These are phyloP conservation scores for Ostrea edulis DNA, from an alignment of 1,140 invertebrate species.

Conservation along the genomic window DNA sequence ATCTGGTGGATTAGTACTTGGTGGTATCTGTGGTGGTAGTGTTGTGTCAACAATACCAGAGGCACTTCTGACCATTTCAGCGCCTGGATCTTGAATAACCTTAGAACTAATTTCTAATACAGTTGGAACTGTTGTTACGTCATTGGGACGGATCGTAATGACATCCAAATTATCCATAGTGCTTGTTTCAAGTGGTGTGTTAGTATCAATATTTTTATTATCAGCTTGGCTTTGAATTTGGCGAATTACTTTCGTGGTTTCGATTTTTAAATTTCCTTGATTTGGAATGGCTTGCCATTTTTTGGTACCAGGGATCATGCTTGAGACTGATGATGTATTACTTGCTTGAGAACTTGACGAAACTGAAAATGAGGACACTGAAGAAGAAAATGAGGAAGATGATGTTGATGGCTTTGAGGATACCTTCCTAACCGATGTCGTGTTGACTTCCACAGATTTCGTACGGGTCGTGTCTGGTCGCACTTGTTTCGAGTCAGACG, in stretches of 20 bases:
- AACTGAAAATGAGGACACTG: not conserved
- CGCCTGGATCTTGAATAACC: not conserved
- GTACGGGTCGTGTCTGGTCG: not conserved
- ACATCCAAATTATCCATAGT: not conserved
- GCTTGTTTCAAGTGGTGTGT: not conserved
- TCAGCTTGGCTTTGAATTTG: not conserved
- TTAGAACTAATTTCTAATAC: not conserved
- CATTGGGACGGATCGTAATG: not conserved
- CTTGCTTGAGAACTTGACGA: not conserved
- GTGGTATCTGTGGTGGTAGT: constrained; percentile 11
- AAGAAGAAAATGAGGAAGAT: not conserved
- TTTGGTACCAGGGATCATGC: not conserved
- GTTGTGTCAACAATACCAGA: constrained; percentile 7
- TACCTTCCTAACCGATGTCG: not conserved
- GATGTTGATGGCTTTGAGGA: not conserved
- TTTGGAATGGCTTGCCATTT: constrained; percentile 1
- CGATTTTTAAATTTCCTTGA: not conserved
- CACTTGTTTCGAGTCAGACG: constrained; percentile 11
- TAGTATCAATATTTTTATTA: not conserved
- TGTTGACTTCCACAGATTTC: constrained; percentile 8
- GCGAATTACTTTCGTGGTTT: not conserved
- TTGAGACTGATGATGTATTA: not conserved
- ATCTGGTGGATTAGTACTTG: constrained; percentile 12
- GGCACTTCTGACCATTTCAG: not conserved
- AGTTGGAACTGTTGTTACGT: not conserved